These are phyloP conservation scores for Drosophila santomea DNA, from an alignment of 1,140 invertebrate genomes.

Conservation along the genomic window DNA sequence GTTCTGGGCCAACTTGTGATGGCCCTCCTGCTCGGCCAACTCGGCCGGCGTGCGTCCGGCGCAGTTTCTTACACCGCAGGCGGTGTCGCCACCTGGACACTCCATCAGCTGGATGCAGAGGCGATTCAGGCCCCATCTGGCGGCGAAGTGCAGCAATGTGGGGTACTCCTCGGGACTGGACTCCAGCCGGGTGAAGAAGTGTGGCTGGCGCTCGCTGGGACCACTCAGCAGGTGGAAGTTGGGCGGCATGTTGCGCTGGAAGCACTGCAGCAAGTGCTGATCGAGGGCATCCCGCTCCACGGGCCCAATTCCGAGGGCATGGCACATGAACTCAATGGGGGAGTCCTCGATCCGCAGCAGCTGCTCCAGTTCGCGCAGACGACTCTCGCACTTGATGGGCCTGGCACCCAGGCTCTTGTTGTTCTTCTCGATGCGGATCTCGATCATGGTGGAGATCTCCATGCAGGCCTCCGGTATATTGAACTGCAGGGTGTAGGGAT, in stretches of 20 bases:
- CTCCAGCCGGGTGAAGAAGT: conserved; percentile 76
- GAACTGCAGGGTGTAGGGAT: conserved; percentile 93
- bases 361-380: conserved; percentile 92
- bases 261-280: conserved; percentile 91
- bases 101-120: conserved; percentile 93
- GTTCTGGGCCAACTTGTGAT: conserved; percentile 89
- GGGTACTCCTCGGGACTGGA: conserved; percentile 91
- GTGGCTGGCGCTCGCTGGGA: conserved; percentile 85
- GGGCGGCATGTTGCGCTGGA: conserved; percentile 92
- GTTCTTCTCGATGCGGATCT: conserved; percentile 91
- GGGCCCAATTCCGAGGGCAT: conserved; percentile 92
- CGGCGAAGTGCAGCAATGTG: conserved; percentile 94
- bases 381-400: conserved; percentile 94
- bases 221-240: conserved; percentile 91
- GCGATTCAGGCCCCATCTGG: conserved; percentile 93
- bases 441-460: conserved; percentile 92
- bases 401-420: conserved; percentile 90
- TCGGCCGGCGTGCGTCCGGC: conserved; percentile 92
- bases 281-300: conserved; percentile 92
- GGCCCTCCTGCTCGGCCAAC: conserved; percentile 90
- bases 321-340: conserved; percentile 94
- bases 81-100: conserved; percentile 92
- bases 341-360: conserved; percentile 91
- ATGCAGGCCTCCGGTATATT: conserved; percentile 91
- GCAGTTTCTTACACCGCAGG: conserved; percentile 91